Evolutionary conservation across 1,140 invertebrate genomes (phyloP), one percentile per base, ranked within the genome.

Genomic region (Tribolium castaneum): DNA sequence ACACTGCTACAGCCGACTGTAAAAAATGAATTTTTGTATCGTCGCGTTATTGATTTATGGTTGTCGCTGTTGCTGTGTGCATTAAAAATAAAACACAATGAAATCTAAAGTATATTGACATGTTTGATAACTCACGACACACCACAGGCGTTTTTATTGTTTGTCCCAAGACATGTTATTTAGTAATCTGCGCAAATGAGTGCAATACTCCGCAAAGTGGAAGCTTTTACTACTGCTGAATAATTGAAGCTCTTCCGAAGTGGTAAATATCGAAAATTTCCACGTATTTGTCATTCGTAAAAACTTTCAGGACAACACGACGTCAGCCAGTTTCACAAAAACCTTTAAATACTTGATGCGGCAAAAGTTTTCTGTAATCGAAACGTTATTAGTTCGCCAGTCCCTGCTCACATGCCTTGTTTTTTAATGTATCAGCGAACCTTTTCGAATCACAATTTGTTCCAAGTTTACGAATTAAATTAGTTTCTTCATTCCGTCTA

Each of bases 331-430:
- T 30, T 35, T 35, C 59, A 30, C 59, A 66, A 77, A 77, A 77
- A 70, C 56, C 76, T 50, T 59, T 39, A 72, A 77, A 77, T 72
- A 72, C 62, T 77, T 70, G 66, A 77, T 77, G 45, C 39, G 66
- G 35, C 35, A 72, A 73, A 77, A 70, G 59, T 77, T 66, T 77
- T 45, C 16, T 77, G 54, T 73, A 77, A 77, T 77, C 76, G 76
- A 77, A 77, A 77, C 76, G 76, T 77, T 77, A 77, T 77, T 77
- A 77, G 76, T 77, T 77, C 51, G 56, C 45, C 76, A 77, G 62
- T 39, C 49, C 62, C 49, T 39, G 76, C 62, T 77, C 52, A 77
- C 76, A 77, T 77, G 66, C 12, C 70, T 35, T 73, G 76, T 39
- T 77, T 77, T 77, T 77, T 77, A 77, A 77, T 77, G 76, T 25